Conservation (phyloP, 2,113 vertebrate genomes). For the Zosterops borbonicus region DNA sequence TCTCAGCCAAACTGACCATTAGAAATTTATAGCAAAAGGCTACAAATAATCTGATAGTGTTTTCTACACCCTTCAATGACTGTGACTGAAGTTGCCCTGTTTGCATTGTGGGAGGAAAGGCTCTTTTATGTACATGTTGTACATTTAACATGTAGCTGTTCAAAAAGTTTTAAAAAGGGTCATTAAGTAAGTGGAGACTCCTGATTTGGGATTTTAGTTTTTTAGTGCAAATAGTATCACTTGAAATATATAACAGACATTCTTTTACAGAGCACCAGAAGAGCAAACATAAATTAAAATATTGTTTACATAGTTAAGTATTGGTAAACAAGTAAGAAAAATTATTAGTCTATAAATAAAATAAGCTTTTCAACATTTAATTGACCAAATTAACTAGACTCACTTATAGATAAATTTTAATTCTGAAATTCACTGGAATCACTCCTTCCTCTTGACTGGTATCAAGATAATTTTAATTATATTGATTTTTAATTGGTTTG, state of each 20-base stretch:
- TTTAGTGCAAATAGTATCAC: neutral
- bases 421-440: neutral
- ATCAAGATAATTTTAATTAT: neutral
- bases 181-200: neutral
- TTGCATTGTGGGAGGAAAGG: neutral
- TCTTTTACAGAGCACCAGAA: neutral
- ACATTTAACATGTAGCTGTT: neutral
- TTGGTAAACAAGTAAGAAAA: neutral
- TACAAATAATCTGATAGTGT: neutral
- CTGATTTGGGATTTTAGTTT: neutral
- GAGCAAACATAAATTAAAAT: neutral
- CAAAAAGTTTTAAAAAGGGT: neutral
- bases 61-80: neutral
- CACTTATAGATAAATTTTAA: neutral
- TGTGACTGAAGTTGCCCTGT: neutral
- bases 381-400: neutral
- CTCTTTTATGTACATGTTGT: neutral
- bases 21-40: neutral
- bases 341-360: neutral
- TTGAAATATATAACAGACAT: neutral
- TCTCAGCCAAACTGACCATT: neutral
- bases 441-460: neutral
- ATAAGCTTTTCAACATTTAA: neutral
- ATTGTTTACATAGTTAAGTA: neutral
- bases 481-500: neutral